Percentiles rank a stretch among this genome's conserved stretches.
Conservation (phyloP, 2,797 vertebrate genomes). For the Furcifer pardalis region DNA sequence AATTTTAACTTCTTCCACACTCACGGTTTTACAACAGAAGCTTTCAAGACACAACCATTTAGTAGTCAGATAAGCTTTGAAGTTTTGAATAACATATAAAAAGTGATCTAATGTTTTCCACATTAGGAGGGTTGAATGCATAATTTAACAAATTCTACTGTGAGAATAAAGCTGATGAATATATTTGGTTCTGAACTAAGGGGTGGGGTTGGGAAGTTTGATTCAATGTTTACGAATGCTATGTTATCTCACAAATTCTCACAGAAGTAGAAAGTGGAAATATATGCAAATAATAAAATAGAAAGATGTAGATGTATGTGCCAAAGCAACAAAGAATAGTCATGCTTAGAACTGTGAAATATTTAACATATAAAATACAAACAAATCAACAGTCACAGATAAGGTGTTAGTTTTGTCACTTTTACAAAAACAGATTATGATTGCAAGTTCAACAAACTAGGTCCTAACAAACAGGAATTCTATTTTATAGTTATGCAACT, state of each 20-base stretch:
- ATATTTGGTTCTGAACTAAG: conserved; percentile 17
- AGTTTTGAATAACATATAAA: conserved; percentile 39
- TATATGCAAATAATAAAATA: conserved; percentile 16
- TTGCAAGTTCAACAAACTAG: conserved; percentile 32
- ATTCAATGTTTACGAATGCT: conserved; percentile 10
- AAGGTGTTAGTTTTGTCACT: conserved; percentile 16
- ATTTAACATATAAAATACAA: conserved; percentile 12
- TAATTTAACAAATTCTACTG: conserved; percentile 20
- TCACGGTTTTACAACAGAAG: conserved; percentile 46
- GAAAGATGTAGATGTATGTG: conserved; percentile 26
- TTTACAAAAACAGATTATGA: neutral
- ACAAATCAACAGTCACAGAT: neutral
- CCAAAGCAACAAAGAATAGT: conserved; percentile 16
- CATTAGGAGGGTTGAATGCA: neutral
- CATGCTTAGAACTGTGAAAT: conserved; percentile 26
- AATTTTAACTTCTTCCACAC: neutral
- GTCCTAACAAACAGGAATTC: conserved; percentile 3
- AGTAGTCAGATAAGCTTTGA: neutral
- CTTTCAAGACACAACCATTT: conserved; percentile 18
- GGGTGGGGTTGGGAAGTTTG: neutral
- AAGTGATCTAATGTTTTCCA: conserved; percentile 9
- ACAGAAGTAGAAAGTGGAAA: conserved; percentile 38
- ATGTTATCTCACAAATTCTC: conserved; percentile 23
- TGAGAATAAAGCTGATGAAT: conserved; percentile 40
- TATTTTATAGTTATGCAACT: neutral